A percentile compares a stretch with the other conserved stretches of the same genome.
phyloP scores from a whole-genome alignment of 2,113 vertebrate genomes.

The Scopus umbretta region DNA sequence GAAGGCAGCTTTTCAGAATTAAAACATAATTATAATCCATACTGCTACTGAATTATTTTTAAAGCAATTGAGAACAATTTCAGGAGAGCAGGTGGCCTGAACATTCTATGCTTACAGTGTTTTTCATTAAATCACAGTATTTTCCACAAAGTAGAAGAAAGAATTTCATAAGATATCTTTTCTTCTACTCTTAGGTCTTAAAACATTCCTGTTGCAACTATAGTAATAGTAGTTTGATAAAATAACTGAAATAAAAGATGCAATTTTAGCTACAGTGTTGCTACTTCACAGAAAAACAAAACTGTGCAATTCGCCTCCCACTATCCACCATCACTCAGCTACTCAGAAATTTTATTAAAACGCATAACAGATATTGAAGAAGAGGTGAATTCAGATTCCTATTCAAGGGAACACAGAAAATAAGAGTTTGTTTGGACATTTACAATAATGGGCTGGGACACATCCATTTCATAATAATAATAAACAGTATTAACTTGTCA shows the following conservation, averaged over 20 bases:
- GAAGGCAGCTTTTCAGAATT: not conserved
- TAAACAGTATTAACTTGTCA: not conserved
- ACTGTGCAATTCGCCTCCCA: not conserved
- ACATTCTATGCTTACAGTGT: not conserved
- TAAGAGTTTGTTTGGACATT: not conserved
- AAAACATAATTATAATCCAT: not conserved
- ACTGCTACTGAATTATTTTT: not conserved
- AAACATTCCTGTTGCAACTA: not conserved
- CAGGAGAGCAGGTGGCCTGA: not conserved
- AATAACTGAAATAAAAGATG: not conserved
- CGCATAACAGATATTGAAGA: not conserved
- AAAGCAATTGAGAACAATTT: not conserved
- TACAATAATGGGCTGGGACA: not conserved
- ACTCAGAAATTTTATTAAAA: not conserved
- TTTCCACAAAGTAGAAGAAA: not conserved
- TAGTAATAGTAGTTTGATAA: not conserved
- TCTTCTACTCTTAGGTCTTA: not conserved
- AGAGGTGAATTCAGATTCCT: not conserved
- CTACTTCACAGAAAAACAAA: not conserved
- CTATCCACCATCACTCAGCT: not conserved
- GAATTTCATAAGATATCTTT: not conserved
- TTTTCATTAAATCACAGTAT: not conserved
- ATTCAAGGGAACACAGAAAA: not conserved
- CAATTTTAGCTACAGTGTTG: not conserved
- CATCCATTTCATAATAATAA: not conserved